phyloP scores from a whole-genome alignment of 2,888 invertebrate genomes.

The Oscheius onirici region DNA sequence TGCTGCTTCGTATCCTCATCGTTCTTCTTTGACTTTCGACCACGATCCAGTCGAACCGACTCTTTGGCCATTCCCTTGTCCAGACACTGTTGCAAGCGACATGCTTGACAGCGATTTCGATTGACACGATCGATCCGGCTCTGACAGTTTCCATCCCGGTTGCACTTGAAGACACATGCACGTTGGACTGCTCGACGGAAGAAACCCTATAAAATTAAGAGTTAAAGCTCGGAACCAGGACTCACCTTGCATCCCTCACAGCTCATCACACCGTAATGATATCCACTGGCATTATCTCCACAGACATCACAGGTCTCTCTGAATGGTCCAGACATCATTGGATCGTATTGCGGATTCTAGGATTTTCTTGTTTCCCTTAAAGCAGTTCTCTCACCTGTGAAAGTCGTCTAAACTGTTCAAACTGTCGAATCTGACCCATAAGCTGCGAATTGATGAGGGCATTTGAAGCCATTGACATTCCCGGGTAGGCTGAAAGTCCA shows the following conservation, averaged over 20 bases:
- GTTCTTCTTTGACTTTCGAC: conserved; percentile 33
- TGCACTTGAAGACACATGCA: conserved; percentile 49
- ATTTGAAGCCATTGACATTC: neutral
- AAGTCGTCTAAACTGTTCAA: conserved; percentile 6
- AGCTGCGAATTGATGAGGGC: conserved; percentile 3
- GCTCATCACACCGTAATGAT: conserved; percentile 60
- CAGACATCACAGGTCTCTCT: conserved; percentile 53
- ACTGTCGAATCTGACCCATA: conserved; percentile 16
- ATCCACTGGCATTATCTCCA: conserved; percentile 54
- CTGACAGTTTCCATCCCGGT: conserved; percentile 47
- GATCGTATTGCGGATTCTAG: conserved; percentile 11
- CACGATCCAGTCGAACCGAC: conserved; percentile 48
- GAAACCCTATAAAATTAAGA: conserved; percentile 56
- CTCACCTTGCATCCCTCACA: conserved; percentile 61
- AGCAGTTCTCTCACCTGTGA: conserved; percentile 5
- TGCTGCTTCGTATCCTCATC: conserved; percentile 32
- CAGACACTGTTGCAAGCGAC: conserved; percentile 62
- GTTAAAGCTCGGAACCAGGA: neutral
- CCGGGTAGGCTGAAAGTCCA: neutral
- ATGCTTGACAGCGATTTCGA: conserved; percentile 63
- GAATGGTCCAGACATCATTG: conserved; percentile 20
- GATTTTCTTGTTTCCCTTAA: neutral
- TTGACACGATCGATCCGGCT: conserved; percentile 45
- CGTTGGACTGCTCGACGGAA: conserved; percentile 63
- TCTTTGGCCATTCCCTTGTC: conserved; percentile 52